A percentile compares a stretch with the other conserved stretches of the same genome.
phyloP scores from a whole-genome alignment of 2,797 vertebrate species.

The Pseudopleuronectes americanus region DNA sequence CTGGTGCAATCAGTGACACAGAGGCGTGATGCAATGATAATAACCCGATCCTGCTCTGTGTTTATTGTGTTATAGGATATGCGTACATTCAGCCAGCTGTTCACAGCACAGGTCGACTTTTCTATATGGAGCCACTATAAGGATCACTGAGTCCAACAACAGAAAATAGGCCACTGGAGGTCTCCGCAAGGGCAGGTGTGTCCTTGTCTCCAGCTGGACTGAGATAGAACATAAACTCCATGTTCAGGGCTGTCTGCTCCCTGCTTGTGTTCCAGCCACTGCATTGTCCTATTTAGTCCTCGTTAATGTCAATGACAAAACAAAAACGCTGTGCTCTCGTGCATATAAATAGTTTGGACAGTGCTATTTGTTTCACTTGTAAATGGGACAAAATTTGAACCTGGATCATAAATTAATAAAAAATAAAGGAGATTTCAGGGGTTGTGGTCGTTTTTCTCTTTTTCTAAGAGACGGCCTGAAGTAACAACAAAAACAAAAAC shows the following conservation, averaged over 20 bases:
- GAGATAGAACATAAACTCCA: conserved; percentile 37
- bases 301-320: conserved; percentile 23
- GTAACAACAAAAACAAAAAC: too few species aligned
- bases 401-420: neutral
- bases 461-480: too few species aligned
- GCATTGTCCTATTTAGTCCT: conserved; percentile 36
- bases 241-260: conserved; percentile 43
- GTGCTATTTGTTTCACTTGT: neutral
- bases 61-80: conserved; percentile 1
- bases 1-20: neutral
- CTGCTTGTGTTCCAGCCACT: conserved; percentile 43
- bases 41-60: neutral
- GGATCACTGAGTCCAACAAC: conserved; percentile 34
- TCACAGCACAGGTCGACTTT: neutral
- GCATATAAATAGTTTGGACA: conserved; percentile 18
- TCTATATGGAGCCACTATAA: conserved; percentile 18
- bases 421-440: neutral
- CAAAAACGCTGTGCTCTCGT: conserved; percentile 41
- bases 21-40: neutral
- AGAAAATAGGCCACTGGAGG: conserved; percentile 18
- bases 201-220: conserved; percentile 45
- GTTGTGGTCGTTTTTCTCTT: too few species aligned
- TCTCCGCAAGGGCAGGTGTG: conserved; percentile 41
- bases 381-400: conserved; percentile 5
- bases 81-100: conserved; percentile 6